Evolutionary conservation across 2,888 invertebrate genomes (phyloP).

Genomic region (Dermolepida albohirtum): DNA sequence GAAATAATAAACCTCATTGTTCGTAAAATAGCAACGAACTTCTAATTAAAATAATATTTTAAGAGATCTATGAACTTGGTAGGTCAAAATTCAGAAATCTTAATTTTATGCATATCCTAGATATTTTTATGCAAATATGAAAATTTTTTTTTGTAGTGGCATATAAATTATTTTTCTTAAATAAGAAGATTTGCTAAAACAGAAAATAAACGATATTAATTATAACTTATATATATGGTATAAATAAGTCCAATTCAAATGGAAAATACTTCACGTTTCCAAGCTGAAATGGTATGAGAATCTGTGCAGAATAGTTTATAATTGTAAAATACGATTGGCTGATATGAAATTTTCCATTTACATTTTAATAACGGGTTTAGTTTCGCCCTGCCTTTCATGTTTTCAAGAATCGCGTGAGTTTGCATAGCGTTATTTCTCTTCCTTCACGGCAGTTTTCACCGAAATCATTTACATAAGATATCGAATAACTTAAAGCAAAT

Average conservation of each 20-base stretch:
- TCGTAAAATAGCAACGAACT: too few species aligned
- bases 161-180: too few species aligned
- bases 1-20: too few species aligned
- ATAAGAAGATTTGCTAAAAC: too few species aligned
- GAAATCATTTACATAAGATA: conserved; percentile 38
- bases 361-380: conserved; percentile 32
- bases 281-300: conserved; percentile 11
- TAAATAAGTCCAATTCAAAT: conserved; percentile 17
- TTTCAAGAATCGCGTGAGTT: conserved; percentile 19
- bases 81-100: too few species aligned
- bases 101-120: too few species aligned
- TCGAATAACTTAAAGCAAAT: conserved; percentile 33
- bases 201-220: conserved; percentile 3
- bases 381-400: conserved; percentile 19
- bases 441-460: conserved; percentile 3
- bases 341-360: conserved; percentile 35
- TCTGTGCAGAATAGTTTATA: conserved; percentile 19
- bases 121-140: too few species aligned
- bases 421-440: background rate
- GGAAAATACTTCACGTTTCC: conserved; percentile 3
- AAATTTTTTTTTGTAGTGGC: too few species aligned
- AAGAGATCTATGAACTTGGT: too few species aligned
- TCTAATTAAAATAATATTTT: too few species aligned
- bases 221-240: conserved; percentile 6
- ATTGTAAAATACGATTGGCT: conserved; percentile 32